Evolutionary conservation across 2,113 vertebrate genomes (phyloP).

Genomic region (Myiozetetes cayanensis): DNA sequence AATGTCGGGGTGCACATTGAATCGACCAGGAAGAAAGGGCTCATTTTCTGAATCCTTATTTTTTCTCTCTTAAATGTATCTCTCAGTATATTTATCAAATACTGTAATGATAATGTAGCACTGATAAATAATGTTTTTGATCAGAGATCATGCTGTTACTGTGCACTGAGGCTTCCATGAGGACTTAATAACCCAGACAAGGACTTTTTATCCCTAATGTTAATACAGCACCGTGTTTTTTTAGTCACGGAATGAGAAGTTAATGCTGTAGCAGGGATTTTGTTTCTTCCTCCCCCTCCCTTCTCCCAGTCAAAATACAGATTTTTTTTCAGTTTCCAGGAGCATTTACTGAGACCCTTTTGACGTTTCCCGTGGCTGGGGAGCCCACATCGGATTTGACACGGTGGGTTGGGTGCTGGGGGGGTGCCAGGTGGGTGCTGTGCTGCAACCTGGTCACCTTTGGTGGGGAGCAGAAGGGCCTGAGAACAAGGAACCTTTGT

Average conservation of each 20-base stretch:
- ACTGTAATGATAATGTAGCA: neutral
- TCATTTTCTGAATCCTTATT: neutral
- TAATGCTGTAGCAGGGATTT: neutral
- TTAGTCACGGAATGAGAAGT: neutral
- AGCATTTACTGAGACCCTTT: neutral
- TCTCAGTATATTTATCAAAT: neutral
- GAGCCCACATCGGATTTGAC: accelerated
- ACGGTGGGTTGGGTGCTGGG: neutral
- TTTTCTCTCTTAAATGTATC: neutral
- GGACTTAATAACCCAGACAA: neutral
- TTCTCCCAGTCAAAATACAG: neutral
- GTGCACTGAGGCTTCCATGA: neutral
- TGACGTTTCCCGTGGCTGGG: neutral
- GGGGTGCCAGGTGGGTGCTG: neutral
- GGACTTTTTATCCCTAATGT: neutral
- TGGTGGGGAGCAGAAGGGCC: neutral
- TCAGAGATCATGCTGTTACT: neutral
- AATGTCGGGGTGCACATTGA: neutral
- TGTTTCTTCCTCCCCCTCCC: neutral
- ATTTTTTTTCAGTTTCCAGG: neutral
- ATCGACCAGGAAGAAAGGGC: neutral
- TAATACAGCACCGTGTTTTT: neutral
- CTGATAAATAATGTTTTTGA: neutral
- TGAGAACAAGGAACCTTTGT: neutral
- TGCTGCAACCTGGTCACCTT: neutral